Conservation (phyloP, 2,888 invertebrate species). For the Lasioglossum lativentre region DNA sequence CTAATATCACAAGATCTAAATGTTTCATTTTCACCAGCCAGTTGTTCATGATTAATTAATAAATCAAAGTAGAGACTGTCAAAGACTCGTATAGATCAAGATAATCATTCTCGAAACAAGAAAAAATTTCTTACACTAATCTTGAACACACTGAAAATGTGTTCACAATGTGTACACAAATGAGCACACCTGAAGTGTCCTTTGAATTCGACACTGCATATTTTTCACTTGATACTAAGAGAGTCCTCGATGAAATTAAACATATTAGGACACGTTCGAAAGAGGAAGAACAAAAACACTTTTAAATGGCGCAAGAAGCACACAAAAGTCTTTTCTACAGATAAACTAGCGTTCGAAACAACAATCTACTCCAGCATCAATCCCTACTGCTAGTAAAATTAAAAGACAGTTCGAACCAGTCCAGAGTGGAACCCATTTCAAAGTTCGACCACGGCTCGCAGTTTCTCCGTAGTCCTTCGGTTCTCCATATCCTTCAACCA, state of each 20-base stretch:
- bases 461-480: neutral
- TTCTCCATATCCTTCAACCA: neutral
- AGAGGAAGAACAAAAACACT: neutral
- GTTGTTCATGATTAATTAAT: too few species aligned
- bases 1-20: too few species aligned
- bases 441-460: neutral
- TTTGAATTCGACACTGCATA: too few species aligned
- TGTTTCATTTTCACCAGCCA: too few species aligned
- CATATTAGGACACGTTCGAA: neutral
- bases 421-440: neutral
- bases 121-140: too few species aligned
- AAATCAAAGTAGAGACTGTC: too few species aligned
- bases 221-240: too few species aligned
- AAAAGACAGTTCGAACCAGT: neutral
- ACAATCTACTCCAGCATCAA: neutral
- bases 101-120: too few species aligned
- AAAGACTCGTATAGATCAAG: too few species aligned
- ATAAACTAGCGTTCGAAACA: neutral
- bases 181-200: too few species aligned
- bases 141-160: too few species aligned
- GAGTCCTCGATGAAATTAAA: neutral
- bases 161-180: too few species aligned
- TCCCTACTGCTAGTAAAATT: neutral
- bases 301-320: neutral
- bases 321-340: neutral